A percentile compares a stretch with the other conserved stretches of the same genome.
Evolutionary conservation across 1,140 invertebrate genomes (phyloP).

Genomic region (Melanaphis sacchari): DNA sequence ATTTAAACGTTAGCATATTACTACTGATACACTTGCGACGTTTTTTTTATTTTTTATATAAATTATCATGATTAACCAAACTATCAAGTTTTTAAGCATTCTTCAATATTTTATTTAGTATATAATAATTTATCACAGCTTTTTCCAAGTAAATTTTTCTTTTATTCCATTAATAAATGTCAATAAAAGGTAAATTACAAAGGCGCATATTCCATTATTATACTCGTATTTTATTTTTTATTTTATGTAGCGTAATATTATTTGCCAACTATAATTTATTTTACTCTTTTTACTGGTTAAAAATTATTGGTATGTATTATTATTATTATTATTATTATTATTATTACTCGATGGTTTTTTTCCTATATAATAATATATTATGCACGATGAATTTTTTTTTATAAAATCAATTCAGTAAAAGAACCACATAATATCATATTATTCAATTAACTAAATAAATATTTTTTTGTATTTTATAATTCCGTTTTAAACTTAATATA

Average conservation of each 20-base stretch:
- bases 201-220: neutral
- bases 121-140: neutral
- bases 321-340: too few species aligned
- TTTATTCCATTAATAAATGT: neutral
- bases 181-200: neutral
- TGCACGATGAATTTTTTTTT: neutral
- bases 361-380: neutral
- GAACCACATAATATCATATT: neutral
- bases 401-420: neutral
- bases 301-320: neutral
- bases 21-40: neutral
- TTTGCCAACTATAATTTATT: neutral
- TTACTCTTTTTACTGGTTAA: neutral
- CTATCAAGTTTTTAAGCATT: neutral
- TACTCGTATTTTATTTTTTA: neutral
- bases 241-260: neutral
- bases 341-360: neutral
- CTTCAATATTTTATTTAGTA: neutral
- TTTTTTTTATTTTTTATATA: neutral
- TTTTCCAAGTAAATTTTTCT: neutral
- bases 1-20: neutral
- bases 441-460: neutral
- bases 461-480: neutral
- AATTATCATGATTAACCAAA: neutral
- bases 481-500: neutral